Base-by-base conservation (phyloP, 2,888 invertebrate species). In the Tethea ocularis region DNA sequence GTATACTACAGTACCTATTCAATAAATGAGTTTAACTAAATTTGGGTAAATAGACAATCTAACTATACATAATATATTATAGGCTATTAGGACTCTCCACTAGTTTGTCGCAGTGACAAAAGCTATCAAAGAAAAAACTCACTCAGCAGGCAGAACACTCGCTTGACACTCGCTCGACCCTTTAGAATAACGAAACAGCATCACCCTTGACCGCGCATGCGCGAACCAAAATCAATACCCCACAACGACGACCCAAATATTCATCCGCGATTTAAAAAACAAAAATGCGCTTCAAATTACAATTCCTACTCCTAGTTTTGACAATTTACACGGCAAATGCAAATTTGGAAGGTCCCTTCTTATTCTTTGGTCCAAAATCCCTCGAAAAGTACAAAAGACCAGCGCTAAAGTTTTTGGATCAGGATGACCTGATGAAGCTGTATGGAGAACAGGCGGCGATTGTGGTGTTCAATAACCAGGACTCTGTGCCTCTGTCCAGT, bases 401-500 rank as follows among this genome's bases (percentile, higher is more conserved):
- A 38, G 94, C 94, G 2, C 72, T 95, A 36, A 88, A 90, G 61
- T 93, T 89, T 57, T 74, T 94, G 51, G 93, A 92, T 57, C 94
- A 94, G 69, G 93, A 94, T 85, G 92, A 93, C 60, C 79, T 95
- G 75, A 92, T 93, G 84, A 89, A 88, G 72, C 89, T 95, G n/a
- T 95, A 94, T 67, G 90, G 89, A 38, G 93, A 93, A 61, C 93
- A 92, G 69, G 93, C 94, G 52, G 94, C 94, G 4, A 94, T 95
- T 33, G 93, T 95, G 62, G 92, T 95, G 64, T 95, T 95, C 70
- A 93, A 94, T 59, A 93, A 94, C 71, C 94, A 94, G 80, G 93
- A 91, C 61, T 92, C 94, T 0, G 91, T 87, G 71, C 94, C 94
- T 6, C 79, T 94, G 65, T 94, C 94, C 59, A 89, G 91, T 60